Evolutionary conservation across 2,888 invertebrate genomes (phyloP).

Genomic region (Microctonus aethiopoides): DNA sequence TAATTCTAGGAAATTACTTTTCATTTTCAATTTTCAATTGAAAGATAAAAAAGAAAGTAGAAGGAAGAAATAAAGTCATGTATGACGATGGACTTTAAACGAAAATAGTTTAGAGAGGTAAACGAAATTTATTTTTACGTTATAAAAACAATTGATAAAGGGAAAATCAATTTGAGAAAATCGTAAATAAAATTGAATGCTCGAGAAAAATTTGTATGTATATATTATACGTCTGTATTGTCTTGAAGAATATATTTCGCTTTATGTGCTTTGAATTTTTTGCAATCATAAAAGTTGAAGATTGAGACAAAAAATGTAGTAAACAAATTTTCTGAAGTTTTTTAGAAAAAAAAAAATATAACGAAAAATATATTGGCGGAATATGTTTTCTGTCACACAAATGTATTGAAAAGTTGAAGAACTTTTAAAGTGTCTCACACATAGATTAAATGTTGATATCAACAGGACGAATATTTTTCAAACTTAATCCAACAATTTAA

Average conservation of each 20-base stretch:
- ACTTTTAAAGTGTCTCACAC: conserved; percentile 12
- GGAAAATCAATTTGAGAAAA: neutral
- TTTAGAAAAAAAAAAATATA: neutral
- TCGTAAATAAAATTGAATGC: neutral
- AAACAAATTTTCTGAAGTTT: neutral
- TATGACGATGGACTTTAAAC: neutral
- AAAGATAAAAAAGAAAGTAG: neutral
- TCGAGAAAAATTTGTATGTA: neutral
- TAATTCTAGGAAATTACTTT: neutral
- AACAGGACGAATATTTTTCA: neutral
- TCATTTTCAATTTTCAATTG: neutral
- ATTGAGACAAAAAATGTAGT: neutral
- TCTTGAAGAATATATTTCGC: neutral
- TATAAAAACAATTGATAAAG: neutral
- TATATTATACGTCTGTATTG: neutral
- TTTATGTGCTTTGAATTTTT: neutral
- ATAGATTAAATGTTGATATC: neutral
- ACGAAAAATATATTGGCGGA: neutral
- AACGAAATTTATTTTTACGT: neutral
- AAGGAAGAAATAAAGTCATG: neutral
- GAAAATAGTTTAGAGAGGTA: neutral
- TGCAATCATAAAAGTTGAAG: neutral
- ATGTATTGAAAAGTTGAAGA: conserved; percentile 2
- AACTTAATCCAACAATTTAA: neutral
- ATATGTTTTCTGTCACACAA: neutral